These are phyloP conservation scores for Pseudoatta argentina DNA, from an alignment of 1,140 invertebrate genomes.

Conservation along the genomic window DNA sequence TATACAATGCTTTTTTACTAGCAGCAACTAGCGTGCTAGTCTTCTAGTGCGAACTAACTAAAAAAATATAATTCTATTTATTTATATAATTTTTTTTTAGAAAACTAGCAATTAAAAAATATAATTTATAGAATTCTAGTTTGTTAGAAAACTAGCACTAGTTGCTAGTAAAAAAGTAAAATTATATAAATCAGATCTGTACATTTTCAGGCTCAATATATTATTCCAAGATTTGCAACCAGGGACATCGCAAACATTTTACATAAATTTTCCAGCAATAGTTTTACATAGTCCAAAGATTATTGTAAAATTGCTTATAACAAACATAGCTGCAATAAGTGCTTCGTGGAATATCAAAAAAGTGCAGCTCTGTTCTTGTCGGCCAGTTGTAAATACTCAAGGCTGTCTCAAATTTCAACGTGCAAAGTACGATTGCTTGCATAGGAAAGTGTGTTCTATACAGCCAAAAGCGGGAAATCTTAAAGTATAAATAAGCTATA, in stretches of 20 bases:
- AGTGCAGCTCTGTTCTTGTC: constrained; percentile 73
- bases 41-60: too few relatives aligned
- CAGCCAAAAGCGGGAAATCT: constrained; percentile 70
- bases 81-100: too few relatives aligned
- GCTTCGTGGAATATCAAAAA: constrained; percentile 71
- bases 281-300: constrained; percentile 53
- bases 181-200: too few relatives aligned
- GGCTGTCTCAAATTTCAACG: constrained; percentile 50
- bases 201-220: constrained; percentile 75
- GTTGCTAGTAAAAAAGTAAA: too few relatives aligned
- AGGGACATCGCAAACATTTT: constrained; percentile 47
- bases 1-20: too few relatives aligned
- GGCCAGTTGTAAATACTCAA: constrained; percentile 64
- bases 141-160: too few relatives aligned
- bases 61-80: too few relatives aligned
- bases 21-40: too few relatives aligned
- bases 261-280: constrained; percentile 69
- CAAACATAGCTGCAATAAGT: constrained; percentile 66
- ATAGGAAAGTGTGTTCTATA: constrained; percentile 69
- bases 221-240: constrained; percentile 69
- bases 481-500: constrained; percentile 61
- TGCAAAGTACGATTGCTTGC: constrained; percentile 69
- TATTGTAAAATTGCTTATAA: constrained; percentile 74
- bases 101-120: too few relatives aligned
- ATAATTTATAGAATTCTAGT: too few relatives aligned